Percentiles rank a stretch among this genome's conserved stretches.
These are phyloP conservation scores for Sylvilagus bachmani DNA, from an alignment of 2,113 vertebrate genomes.

Conservation along the genomic window DNA sequence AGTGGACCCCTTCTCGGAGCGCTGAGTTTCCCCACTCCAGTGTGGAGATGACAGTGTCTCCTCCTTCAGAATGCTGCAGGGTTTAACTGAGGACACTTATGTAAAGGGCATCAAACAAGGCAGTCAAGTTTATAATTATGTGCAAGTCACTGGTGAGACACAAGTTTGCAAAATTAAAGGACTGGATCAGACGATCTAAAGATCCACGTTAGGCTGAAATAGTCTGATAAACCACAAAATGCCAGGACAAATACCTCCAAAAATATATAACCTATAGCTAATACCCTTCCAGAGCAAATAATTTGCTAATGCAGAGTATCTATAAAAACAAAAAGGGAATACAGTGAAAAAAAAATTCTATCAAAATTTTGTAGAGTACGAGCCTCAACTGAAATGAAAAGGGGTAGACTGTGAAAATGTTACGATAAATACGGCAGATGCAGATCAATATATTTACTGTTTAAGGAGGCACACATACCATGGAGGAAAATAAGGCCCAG, in stretches of 20 bases:
- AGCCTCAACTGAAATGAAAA: slow-evolving; percentile 35
- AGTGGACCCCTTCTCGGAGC: neutral
- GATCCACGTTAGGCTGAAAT: neutral
- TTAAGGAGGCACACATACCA: neutral
- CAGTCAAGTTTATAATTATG: neutral
- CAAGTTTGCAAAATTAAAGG: slow-evolving; percentile 16
- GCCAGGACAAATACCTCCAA: neutral
- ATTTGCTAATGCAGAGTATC: neutral
- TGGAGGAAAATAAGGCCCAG: slow-evolving; percentile 6
- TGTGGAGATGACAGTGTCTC: neutral
- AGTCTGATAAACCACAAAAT: slow-evolving; percentile 8
- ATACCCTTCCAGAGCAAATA: neutral
- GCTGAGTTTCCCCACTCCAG: neutral
- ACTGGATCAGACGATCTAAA: slow-evolving; percentile 11
- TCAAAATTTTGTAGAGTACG: slow-evolving; percentile 9
- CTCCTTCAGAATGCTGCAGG: neutral
- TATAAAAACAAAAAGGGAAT: neutral
- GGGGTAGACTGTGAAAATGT: neutral
- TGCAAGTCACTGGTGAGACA: too few relatives aligned
- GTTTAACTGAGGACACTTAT: neutral
- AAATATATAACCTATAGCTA: neutral
- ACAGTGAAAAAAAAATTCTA: neutral
- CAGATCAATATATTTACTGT: neutral
- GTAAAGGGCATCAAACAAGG: neutral
- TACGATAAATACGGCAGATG: neutral